Percentiles rank a stretch among this genome's conserved stretches.
Evolutionary conservation across 1,140 invertebrate genomes (phyloP).

Genomic region (Polyergus mexicanus): DNA sequence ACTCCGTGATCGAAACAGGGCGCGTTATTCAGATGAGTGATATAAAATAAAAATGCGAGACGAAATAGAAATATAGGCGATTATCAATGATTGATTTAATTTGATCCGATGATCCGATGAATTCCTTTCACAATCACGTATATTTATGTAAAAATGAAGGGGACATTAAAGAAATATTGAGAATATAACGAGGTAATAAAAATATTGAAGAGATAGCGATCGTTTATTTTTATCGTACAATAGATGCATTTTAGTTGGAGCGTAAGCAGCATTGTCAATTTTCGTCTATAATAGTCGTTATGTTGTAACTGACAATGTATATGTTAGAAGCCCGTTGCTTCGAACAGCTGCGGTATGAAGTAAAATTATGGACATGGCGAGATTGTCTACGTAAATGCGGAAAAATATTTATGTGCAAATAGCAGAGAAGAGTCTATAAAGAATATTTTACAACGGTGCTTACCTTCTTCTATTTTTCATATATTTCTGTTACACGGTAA

Average conservation of each 20-base stretch:
- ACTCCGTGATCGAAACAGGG: slow-evolving; percentile 4
- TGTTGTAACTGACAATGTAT: slow-evolving; percentile 20
- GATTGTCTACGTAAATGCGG: slow-evolving; percentile 41
- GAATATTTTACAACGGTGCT: slow-evolving; percentile 10
- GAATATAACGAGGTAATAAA: not conserved
- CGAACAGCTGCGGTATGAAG: slow-evolving; percentile 30
- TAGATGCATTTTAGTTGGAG: slow-evolving; percentile 12
- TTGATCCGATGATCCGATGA: not conserved
- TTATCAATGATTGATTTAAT: slow-evolving; percentile 28
- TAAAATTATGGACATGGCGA: slow-evolving; percentile 38
- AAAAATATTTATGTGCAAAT: slow-evolving; percentile 46
- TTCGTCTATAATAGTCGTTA: not conserved
- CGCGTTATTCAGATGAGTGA: not conserved
- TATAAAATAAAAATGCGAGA: not conserved
- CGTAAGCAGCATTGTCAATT: slow-evolving; percentile 27
- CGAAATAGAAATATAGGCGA: slow-evolving; percentile 2
- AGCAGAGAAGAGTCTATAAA: not conserved
- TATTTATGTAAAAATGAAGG: not conserved
- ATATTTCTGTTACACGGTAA: not conserved
- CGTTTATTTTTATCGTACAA: not conserved
- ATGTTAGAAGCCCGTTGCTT: slow-evolving; percentile 7
- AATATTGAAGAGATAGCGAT: not conserved
- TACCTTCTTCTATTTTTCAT: not conserved
- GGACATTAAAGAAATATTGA: not conserved
- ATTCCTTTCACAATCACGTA: not conserved